Evolutionary conservation across 64 coral and sea anemone genomes (phyloP).

Genomic region (Pocillopora verrucosa): DNA sequence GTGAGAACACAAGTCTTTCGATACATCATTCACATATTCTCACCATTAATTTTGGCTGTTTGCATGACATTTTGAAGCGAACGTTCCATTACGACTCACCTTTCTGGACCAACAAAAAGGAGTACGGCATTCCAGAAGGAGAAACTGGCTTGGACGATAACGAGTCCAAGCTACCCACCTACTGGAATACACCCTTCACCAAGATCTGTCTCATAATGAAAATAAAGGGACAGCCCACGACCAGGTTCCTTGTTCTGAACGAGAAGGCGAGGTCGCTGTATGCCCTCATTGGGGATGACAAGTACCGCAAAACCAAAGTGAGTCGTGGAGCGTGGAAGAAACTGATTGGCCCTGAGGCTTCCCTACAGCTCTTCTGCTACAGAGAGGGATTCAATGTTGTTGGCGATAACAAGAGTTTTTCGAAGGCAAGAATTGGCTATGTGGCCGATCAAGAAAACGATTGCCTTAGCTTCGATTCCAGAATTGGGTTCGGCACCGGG

Average conservation of each 20-base stretch:
- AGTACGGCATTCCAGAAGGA: not conserved
- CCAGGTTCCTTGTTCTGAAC: too few species aligned
- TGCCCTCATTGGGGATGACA: slow-evolving; percentile 10
- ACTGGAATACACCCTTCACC: not conserved
- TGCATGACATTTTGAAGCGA: too few species aligned
- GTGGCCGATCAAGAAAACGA: too few species aligned
- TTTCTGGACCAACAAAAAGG: too few species aligned
- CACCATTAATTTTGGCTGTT: too few species aligned
- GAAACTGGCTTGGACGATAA: not conserved
- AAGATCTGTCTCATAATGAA: not conserved
- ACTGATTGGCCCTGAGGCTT: slow-evolving; percentile 20
- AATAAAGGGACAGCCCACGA: not conserved
- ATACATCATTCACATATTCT: too few species aligned
- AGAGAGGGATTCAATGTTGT: slow-evolving; percentile 54
- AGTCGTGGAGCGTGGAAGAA: slow-evolving; percentile 31
- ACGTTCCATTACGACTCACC: too few species aligned
- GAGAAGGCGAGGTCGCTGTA: slow-evolving; percentile 6
- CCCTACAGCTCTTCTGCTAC: slow-evolving; percentile 56
- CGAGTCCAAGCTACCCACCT: not conserved
- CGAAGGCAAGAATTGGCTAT: too few species aligned
- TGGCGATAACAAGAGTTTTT: not conserved
- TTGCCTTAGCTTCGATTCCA: too few species aligned
- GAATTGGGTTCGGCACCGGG: too few species aligned
- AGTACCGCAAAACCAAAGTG: not conserved
- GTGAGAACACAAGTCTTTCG: too few species aligned